Conservation (phyloP, 2,797 vertebrate species). For the Danio jaintianensis region DNA sequence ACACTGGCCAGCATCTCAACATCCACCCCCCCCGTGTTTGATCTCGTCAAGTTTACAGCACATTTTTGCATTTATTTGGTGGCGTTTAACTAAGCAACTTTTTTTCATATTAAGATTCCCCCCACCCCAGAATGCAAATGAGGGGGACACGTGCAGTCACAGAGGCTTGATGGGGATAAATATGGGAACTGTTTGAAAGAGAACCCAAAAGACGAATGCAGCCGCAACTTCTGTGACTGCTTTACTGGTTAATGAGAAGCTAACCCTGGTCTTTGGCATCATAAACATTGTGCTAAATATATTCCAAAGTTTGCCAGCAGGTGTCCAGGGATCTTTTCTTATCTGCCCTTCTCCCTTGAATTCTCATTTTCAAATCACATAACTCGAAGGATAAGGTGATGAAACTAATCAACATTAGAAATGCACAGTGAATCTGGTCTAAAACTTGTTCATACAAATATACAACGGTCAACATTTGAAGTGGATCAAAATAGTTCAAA, state of each 20-base stretch:
- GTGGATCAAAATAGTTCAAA: too few species aligned
- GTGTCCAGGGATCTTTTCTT: slow-evolving; percentile 73
- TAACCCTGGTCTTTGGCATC: slow-evolving; percentile 82
- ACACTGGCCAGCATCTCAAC: slow-evolving; percentile 82
- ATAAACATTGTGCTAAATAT: slow-evolving; percentile 82
- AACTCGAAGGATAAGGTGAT: slow-evolving; percentile 71
- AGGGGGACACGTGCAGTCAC: slow-evolving; percentile 74
- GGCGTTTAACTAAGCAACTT: slow-evolving; percentile 75
- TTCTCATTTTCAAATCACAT: slow-evolving; percentile 65
- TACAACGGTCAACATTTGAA: not conserved
- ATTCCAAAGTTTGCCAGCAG: slow-evolving; percentile 78
- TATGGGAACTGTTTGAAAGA: slow-evolving; percentile 81
- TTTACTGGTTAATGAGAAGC: slow-evolving; percentile 83
- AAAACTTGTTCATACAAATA: not conserved
- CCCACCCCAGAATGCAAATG: slow-evolving; percentile 71
- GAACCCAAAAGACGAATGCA: slow-evolving; percentile 80
- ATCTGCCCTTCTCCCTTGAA: slow-evolving; percentile 64
- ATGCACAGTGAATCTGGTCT: not conserved
- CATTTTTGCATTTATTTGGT: slow-evolving; percentile 80
- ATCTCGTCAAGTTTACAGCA: slow-evolving; percentile 83
- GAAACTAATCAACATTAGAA: slow-evolving; percentile 28
- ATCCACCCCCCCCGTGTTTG: slow-evolving; percentile 78
- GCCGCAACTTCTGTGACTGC: slow-evolving; percentile 72
- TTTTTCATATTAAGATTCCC: slow-evolving; percentile 19
- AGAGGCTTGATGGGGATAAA: slow-evolving; percentile 81